These are phyloP conservation scores for Physella acuta DNA, from an alignment of 1,140 invertebrate species.

Conservation along the genomic window DNA sequence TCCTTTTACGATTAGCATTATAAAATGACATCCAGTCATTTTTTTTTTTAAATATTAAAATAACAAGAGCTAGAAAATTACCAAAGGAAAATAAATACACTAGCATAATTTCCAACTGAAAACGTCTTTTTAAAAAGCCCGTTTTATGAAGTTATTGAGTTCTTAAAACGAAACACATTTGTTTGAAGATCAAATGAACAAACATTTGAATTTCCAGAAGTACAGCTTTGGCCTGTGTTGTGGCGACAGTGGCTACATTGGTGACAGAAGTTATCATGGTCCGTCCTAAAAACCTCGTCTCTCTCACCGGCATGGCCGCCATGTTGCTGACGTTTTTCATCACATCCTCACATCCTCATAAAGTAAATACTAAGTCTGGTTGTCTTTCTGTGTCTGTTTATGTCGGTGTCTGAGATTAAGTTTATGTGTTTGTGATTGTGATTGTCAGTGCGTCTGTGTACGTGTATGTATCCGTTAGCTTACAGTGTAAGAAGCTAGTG, in stretches of 20 bases:
- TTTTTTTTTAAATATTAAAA: not conserved
- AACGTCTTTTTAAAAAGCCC: not conserved
- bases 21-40: not conserved
- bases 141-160: not conserved
- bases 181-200: not conserved
- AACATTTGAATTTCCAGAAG: not conserved
- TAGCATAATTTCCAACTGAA: not conserved
- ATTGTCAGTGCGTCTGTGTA: not conserved
- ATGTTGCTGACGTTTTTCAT: not conserved
- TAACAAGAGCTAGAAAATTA: too few relatives aligned
- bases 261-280: slow-evolving; percentile 7
- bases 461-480: not conserved
- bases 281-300: not conserved
- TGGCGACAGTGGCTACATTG: not conserved
- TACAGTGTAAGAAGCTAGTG: not conserved
- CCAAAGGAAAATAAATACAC: too few relatives aligned
- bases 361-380: not conserved
- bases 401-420: not conserved
- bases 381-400: not conserved
- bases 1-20: not conserved
- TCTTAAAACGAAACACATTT: not conserved
- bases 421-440: not conserved
- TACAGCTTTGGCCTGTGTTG: not conserved
- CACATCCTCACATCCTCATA: slow-evolving; percentile 12
- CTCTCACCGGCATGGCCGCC: slow-evolving; percentile 1